phyloP scores from a whole-genome alignment of 1,140 invertebrate species.

The Alviniconcha marisindica region DNA sequence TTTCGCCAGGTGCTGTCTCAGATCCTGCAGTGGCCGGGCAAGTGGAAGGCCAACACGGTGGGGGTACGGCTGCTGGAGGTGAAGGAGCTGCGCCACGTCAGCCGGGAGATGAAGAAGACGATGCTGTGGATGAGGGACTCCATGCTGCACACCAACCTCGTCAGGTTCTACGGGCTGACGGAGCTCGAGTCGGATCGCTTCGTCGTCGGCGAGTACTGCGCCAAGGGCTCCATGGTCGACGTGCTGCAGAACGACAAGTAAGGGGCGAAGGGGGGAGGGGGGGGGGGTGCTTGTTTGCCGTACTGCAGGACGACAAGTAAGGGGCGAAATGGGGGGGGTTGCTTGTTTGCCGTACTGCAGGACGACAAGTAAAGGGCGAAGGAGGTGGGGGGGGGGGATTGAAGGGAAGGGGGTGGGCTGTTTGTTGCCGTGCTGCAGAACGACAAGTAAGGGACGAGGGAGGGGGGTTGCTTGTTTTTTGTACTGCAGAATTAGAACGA shows the following conservation, averaged over 20 bases:
- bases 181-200: conserved; percentile 48
- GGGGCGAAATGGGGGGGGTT: no score
- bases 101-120: conserved; percentile 41
- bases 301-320: conserved; percentile 55
- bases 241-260: conserved; percentile 56
- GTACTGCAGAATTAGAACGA: conserved; percentile 52
- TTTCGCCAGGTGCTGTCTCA: conserved; percentile 53
- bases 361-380: conserved; percentile 40
- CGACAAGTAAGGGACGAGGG: conserved; percentile 28
- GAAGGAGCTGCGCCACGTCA: conserved; percentile 23
- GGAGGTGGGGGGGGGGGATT: no score
- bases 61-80: conserved; percentile 53
- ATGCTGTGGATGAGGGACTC: conserved; percentile 63
- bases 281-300: conserved; percentile 56
- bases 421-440: conserved; percentile 57
- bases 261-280: no score
- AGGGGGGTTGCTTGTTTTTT: conserved; percentile 56
- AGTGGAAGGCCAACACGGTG: conserved; percentile 51
- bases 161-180: conserved; percentile 64
- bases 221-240: conserved; percentile 56
- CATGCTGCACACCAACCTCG: conserved; percentile 59
- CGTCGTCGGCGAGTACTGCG: conserved; percentile 55
- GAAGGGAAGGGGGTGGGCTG: no score
- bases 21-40: conserved; percentile 68
- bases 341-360: conserved; percentile 59